phyloP scores from a whole-genome alignment of 2,888 invertebrate genomes.

The Latheticus oryzae region DNA sequence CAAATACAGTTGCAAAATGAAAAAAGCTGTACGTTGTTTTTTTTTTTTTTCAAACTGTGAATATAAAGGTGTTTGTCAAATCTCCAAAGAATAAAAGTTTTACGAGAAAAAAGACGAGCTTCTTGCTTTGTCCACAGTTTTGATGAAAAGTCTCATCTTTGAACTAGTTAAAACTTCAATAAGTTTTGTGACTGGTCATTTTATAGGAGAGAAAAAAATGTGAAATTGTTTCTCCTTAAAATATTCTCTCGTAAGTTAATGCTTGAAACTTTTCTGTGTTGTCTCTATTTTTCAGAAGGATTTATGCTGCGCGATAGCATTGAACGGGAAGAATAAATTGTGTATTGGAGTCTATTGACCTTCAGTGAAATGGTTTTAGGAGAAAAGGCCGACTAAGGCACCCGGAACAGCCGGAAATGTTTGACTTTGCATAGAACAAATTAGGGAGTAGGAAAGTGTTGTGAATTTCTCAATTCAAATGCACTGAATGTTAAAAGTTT shows the following conservation, averaged over 20 bases:
- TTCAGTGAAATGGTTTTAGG: slow-evolving; percentile 2
- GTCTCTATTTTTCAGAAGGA: slow-evolving; percentile 2
- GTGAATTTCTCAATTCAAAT: slow-evolving; percentile 23
- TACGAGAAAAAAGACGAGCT: slow-evolving; percentile 2
- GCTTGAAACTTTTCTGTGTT: slow-evolving; percentile 6
- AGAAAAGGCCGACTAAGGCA: slow-evolving; percentile 14
- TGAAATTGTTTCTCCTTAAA: slow-evolving; percentile 1
- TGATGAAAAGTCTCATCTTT: slow-evolving; percentile 24
- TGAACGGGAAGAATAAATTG: no score
- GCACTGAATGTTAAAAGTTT: slow-evolving; percentile 27
- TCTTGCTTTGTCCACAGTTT: slow-evolving; percentile 16
- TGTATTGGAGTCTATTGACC: slow-evolving; percentile 14
- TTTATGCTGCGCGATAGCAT: no score
- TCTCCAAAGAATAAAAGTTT: slow-evolving; percentile 18
- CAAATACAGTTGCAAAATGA: no score
- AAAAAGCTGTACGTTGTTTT: no score
- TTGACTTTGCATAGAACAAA: slow-evolving; percentile 24
- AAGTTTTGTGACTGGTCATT: slow-evolving; percentile 23
- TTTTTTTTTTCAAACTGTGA: no score
- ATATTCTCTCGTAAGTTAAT: background rate
- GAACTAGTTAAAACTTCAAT: slow-evolving; percentile 22
- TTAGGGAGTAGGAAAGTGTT: slow-evolving; percentile 24
- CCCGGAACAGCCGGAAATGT: slow-evolving; percentile 16
- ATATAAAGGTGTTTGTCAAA: slow-evolving; percentile 22
- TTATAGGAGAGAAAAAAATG: slow-evolving; percentile 2